These are phyloP conservation scores for Myathropa florea DNA, from an alignment of 2,888 invertebrate species.

Conservation along the genomic window DNA sequence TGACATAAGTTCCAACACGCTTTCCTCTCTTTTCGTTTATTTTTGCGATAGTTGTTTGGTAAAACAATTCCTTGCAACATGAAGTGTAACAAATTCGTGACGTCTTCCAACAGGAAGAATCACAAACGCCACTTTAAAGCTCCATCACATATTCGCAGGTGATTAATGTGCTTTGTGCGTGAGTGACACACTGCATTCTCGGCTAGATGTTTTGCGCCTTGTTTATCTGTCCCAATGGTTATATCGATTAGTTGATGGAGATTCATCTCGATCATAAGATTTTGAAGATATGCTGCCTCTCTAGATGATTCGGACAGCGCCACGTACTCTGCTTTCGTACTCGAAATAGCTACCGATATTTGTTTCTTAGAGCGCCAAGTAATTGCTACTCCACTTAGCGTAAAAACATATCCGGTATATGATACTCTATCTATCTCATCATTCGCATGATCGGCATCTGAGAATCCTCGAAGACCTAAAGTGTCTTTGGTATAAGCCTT, in stretches of 20 bases:
- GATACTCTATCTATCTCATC: slow-evolving; percentile 11
- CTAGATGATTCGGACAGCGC: slow-evolving; percentile 12
- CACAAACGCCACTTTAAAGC: too few relatives aligned
- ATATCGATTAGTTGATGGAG: neutral
- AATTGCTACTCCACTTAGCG: neutral
- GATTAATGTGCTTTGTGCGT: slow-evolving; percentile 16
- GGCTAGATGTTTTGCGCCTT: slow-evolving; percentile 25
- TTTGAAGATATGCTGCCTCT: slow-evolving; percentile 20
- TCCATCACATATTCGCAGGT: too few relatives aligned
- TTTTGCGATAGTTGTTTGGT: too few relatives aligned
- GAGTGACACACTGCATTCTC: slow-evolving; percentile 26
- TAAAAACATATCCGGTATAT: slow-evolving; percentile 23
- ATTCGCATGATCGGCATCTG: slow-evolving; percentile 27
- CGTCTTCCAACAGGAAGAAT: too few relatives aligned
- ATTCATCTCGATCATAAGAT: slow-evolving; percentile 18
- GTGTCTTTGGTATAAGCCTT: slow-evolving; percentile 7
- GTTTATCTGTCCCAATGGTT: slow-evolving; percentile 26
- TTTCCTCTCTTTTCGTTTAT: too few relatives aligned
- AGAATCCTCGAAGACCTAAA: slow-evolving; percentile 14
- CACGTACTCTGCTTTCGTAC: slow-evolving; percentile 1
- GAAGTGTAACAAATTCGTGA: too few relatives aligned
- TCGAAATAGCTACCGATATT: slow-evolving; percentile 36
- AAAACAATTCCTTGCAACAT: too few relatives aligned
- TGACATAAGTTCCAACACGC: too few relatives aligned
- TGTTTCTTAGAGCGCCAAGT: slow-evolving; percentile 49